phyloP scores from a whole-genome alignment of 2,113 vertebrate species.

The Leptocoma aspasia region DNA sequence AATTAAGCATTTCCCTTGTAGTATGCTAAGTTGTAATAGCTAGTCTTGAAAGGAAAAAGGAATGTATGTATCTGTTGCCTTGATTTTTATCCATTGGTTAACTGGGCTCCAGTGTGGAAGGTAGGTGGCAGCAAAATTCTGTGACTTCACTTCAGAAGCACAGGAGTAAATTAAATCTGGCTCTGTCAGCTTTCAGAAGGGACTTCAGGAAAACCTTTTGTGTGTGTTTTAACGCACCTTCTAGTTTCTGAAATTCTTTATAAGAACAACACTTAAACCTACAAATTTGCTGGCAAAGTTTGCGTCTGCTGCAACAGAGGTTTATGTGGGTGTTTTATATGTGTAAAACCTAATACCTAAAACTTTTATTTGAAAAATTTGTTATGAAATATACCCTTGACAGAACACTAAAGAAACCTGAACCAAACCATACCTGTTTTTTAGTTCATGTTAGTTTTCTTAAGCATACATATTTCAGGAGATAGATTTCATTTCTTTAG shows the following conservation, averaged over 20 bases:
- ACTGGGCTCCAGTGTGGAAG: background rate
- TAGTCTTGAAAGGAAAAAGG: background rate
- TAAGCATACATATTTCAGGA: background rate
- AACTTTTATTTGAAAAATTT: background rate
- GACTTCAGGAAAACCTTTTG: rapidly evolving
- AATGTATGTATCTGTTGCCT: background rate
- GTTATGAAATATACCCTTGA: background rate
- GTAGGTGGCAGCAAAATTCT: conserved; percentile 36
- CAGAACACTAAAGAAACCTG: background rate
- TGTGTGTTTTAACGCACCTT: background rate
- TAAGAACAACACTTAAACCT: background rate
- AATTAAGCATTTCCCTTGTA: background rate
- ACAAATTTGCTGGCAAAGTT: background rate
- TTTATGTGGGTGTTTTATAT: background rate
- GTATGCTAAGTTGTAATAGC: background rate
- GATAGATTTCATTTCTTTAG: background rate
- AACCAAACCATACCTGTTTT: background rate
- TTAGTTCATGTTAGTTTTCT: background rate
- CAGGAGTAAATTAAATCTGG: background rate
- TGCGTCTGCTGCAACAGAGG: background rate
- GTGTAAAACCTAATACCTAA: background rate
- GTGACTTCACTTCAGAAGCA: background rate
- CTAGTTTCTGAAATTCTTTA: background rate
- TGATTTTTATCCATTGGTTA: background rate
- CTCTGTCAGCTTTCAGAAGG: background rate